Evolutionary conservation across 2,113 vertebrate species (phyloP).

Genomic region (Triplophysa siluroides): DNA sequence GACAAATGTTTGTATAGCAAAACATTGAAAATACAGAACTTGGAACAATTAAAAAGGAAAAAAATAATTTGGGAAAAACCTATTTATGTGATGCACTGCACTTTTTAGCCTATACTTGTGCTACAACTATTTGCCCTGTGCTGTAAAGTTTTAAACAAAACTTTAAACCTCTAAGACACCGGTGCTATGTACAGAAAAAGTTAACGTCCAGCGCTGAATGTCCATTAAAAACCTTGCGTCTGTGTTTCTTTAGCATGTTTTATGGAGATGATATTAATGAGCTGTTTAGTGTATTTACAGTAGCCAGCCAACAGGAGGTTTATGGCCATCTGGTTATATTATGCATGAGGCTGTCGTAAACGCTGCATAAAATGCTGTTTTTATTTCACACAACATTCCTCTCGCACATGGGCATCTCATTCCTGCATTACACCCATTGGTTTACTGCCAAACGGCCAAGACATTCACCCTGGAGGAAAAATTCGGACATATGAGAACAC

Average conservation of each 20-base stretch:
- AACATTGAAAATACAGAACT: too few relatives aligned
- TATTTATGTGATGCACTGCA: too few relatives aligned
- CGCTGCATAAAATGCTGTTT: background rate
- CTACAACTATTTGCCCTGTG: too few relatives aligned
- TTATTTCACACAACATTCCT: conserved; percentile 8
- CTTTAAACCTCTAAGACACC: too few relatives aligned
- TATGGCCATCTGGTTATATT: conserved; percentile 53
- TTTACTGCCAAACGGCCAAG: background rate
- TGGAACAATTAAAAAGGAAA: too few relatives aligned
- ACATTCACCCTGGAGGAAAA: conserved; percentile 13
- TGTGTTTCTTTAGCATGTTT: background rate
- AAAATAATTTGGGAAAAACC: too few relatives aligned
- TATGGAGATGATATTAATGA: conserved; percentile 36
- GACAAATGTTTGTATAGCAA: too few relatives aligned
- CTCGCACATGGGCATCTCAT: conserved; percentile 39
- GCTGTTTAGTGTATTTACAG: conserved; percentile 43
- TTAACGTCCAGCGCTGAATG: background rate
- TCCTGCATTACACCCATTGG: conserved; percentile 3
- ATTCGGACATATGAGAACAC: background rate
- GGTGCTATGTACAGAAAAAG: background rate
- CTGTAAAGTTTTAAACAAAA: too few relatives aligned
- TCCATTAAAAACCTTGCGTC: too few relatives aligned
- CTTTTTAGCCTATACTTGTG: too few relatives aligned
- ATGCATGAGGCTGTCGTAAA: background rate
- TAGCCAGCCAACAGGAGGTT: conserved; percentile 32